These are phyloP conservation scores for Bombus turneri DNA, from an alignment of 1,140 invertebrate genomes.

Conservation along the genomic window DNA sequence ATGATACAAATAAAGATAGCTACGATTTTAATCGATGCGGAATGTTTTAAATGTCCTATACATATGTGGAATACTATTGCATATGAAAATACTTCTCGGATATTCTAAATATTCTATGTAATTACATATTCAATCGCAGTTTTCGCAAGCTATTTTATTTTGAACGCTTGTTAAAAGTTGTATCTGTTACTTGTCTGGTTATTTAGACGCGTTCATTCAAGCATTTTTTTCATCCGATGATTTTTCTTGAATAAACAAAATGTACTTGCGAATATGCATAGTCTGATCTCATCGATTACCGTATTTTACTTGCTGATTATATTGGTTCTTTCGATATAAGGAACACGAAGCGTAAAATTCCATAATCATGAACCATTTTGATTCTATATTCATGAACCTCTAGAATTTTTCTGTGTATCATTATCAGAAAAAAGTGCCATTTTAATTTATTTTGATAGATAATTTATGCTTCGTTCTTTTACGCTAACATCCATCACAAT, in stretches of 20 bases:
- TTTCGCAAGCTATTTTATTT: no score
- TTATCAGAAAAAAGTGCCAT: not conserved
- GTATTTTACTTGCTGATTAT: not conserved
- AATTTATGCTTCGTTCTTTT: not conserved
- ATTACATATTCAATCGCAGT: no score
- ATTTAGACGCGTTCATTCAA: not conserved
- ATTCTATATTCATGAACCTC: not conserved
- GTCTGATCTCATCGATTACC: not conserved
- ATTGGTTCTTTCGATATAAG: not conserved
- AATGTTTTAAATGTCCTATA: no score
- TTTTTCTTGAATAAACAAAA: not conserved
- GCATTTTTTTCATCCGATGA: no score
- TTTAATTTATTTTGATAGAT: not conserved
- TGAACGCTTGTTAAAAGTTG: not conserved
- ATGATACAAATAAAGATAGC: no score
- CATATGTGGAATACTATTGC: no score
- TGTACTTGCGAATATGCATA: not conserved
- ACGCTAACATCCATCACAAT: not conserved
- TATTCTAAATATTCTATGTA: no score
- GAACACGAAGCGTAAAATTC: not conserved
- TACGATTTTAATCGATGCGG: no score
- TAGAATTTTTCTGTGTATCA: not conserved
- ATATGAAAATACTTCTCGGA: no score
- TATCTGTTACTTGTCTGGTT: not conserved
- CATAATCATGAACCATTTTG: not conserved